Conservation (phyloP, 2,797 vertebrate species). For the Poeciliopsis presidionis region DNA sequence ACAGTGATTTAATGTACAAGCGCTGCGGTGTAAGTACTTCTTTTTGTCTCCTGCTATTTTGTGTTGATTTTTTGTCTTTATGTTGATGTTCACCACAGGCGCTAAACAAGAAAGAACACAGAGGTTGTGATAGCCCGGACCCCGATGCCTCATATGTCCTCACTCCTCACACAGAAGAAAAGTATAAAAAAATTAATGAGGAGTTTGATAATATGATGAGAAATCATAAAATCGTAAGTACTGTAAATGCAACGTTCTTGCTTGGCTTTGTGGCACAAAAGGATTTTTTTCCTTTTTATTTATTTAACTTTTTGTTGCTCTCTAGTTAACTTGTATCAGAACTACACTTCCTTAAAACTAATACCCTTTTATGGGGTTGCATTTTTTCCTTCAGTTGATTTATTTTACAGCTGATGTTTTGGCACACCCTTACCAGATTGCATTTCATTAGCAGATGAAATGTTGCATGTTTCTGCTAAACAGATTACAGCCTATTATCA, state of each 20-base stretch:
- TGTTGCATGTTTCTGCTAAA: constrained; percentile 59
- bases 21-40: constrained; percentile 99
- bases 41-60: constrained; percentile 90
- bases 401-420: constrained; percentile 70
- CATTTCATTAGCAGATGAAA: constrained; percentile 72
- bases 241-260: constrained; percentile 81
- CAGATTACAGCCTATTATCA: constrained; percentile 50
- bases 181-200: constrained; percentile 99
- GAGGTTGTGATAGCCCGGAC: constrained; percentile 99
- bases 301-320: constrained; percentile 63
- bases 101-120: constrained; percentile 99
- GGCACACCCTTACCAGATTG: constrained; percentile 82
- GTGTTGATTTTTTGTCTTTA: constrained; percentile 98
- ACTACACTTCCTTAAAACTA: constrained; percentile 61
- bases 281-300: constrained; percentile 68
- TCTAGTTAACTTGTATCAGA: constrained; percentile 71
- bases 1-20: constrained; percentile 99
- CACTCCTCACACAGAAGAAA: constrained; percentile 99
- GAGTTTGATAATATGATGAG: constrained; percentile 99
- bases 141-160: constrained; percentile 99
- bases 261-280: constrained; percentile 85
- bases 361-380: constrained; percentile 62
- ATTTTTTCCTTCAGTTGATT: constrained; percentile 64
- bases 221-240: constrained; percentile 99
- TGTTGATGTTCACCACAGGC: constrained; percentile 98